phyloP scores from a whole-genome alignment of 2,888 invertebrate species.

The Calameuta idolon region DNA sequence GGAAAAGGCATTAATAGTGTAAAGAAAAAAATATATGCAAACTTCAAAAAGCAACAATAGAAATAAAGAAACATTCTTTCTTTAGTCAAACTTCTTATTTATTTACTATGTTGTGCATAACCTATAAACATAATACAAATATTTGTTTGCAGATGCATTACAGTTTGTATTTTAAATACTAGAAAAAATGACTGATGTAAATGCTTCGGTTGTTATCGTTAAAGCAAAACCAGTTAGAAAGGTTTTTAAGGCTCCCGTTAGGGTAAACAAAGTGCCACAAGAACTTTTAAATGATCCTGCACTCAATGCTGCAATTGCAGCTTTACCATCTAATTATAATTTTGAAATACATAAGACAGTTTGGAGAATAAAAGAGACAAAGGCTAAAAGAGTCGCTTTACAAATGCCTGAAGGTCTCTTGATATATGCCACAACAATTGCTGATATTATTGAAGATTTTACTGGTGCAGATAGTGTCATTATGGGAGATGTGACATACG shows the following conservation, averaged over 20 bases:
- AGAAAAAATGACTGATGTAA: conserved; percentile 43
- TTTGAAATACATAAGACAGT: conserved; percentile 98
- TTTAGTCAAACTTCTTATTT: neutral
- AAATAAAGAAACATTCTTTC: neutral
- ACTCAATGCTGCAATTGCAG: conserved; percentile 78
- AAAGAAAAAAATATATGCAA: neutral
- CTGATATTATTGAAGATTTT: conserved; percentile 92
- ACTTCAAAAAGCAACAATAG: neutral
- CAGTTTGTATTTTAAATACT: neutral
- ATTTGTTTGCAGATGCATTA: neutral
- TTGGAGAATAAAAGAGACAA: conserved; percentile 91
- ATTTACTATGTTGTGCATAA: neutral
- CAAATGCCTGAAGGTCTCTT: conserved; percentile 98
- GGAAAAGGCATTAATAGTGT: neutral
- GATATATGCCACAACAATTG: conserved; percentile 91
- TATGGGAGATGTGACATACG: conserved; percentile 99
- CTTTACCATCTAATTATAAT: conserved; percentile 93
- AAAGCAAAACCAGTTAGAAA: conserved; percentile 84
- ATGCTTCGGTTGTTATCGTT: conserved; percentile 74
- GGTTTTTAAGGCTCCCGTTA: conserved; percentile 80
- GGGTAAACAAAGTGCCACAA: conserved; percentile 84
- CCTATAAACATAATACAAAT: neutral
- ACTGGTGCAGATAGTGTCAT: conserved; percentile 92
- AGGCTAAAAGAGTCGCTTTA: conserved; percentile 89
- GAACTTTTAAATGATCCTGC: conserved; percentile 81